Evolutionary conservation across 2,888 invertebrate genomes (phyloP).

Genomic region (Pherbina coryleti): DNA sequence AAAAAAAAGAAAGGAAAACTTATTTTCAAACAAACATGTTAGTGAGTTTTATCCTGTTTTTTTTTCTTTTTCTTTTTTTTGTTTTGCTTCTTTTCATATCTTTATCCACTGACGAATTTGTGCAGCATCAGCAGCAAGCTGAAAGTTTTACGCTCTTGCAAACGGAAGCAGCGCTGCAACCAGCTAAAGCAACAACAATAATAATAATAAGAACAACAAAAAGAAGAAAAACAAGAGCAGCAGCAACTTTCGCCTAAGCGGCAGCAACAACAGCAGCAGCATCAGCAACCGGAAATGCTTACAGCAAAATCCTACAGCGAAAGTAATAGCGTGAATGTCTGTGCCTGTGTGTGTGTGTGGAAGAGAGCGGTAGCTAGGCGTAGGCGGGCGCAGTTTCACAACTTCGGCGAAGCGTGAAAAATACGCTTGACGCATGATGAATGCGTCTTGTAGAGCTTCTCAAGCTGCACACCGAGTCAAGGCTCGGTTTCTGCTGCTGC

Average conservation of each 20-base stretch:
- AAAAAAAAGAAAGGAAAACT: too few relatives aligned
- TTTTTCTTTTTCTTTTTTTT: neutral
- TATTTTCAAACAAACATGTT: too few relatives aligned
- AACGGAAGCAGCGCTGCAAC: neutral
- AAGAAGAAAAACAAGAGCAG: neutral
- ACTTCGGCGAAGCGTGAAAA: slow-evolving; percentile 34
- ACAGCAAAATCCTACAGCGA: neutral
- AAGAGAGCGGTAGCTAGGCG: neutral
- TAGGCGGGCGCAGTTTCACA: slow-evolving; percentile 23
- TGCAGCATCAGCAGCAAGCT: neutral
- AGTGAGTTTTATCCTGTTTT: neutral
- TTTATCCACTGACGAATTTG: slow-evolving; percentile 3
- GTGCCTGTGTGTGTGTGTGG: neutral
- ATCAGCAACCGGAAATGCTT: neutral
- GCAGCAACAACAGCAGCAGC: neutral
- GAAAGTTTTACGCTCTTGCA: neutral
- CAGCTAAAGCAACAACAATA: neutral
- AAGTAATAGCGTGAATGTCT: neutral
- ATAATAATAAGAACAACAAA: too few relatives aligned
- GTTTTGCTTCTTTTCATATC: too few relatives aligned
- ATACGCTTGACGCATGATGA: slow-evolving; percentile 33
- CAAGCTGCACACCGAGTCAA: neutral
- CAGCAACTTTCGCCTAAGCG: neutral
- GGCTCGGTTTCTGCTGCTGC: neutral
- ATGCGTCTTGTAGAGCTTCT: slow-evolving; percentile 1